A percentile compares a stretch with the other conserved stretches of the same genome.
Evolutionary conservation across 2,888 invertebrate species (phyloP).

Genomic region (Mesorhabditis sp.): DNA sequence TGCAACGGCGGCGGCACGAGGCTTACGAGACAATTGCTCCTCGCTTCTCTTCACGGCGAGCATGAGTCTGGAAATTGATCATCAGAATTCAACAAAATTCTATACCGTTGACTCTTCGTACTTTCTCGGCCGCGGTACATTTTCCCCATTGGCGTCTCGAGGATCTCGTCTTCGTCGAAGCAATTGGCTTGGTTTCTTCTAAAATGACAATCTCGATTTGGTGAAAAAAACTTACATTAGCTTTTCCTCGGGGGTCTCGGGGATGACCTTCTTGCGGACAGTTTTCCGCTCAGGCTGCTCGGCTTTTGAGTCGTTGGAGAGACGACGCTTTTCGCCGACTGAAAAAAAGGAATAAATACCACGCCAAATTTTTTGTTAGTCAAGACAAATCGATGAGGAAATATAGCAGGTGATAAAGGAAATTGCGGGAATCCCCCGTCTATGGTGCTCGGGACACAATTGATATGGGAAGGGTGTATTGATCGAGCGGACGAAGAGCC

Average conservation of each 20-base stretch:
- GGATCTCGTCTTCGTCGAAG: neutral
- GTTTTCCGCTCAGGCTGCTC: too few relatives aligned
- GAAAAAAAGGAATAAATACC: too few relatives aligned
- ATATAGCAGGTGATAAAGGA: too few relatives aligned
- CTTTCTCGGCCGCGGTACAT: neutral
- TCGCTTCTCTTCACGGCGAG: neutral
- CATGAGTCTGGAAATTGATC: neutral
- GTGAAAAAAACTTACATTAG: neutral
- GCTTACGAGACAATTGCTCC: neutral
- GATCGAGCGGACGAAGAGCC: too few relatives aligned
- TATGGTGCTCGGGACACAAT: too few relatives aligned
- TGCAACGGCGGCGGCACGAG: neutral
- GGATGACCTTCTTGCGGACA: neutral
- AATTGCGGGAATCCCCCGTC: too few relatives aligned
- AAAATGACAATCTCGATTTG: neutral
- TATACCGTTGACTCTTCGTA: neutral
- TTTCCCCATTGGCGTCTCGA: neutral
- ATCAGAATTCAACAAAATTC: neutral
- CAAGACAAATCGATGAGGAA: too few relatives aligned
- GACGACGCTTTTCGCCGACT: too few relatives aligned
- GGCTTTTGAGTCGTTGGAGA: too few relatives aligned
- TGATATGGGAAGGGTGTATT: too few relatives aligned
- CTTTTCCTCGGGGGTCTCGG: constrained; percentile 5
- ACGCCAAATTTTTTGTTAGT: too few relatives aligned
- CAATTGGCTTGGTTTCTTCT: constrained; percentile 4